These are phyloP conservation scores for Perca fluviatilis DNA, from an alignment of 2,113 vertebrate species.

Conservation along the genomic window DNA sequence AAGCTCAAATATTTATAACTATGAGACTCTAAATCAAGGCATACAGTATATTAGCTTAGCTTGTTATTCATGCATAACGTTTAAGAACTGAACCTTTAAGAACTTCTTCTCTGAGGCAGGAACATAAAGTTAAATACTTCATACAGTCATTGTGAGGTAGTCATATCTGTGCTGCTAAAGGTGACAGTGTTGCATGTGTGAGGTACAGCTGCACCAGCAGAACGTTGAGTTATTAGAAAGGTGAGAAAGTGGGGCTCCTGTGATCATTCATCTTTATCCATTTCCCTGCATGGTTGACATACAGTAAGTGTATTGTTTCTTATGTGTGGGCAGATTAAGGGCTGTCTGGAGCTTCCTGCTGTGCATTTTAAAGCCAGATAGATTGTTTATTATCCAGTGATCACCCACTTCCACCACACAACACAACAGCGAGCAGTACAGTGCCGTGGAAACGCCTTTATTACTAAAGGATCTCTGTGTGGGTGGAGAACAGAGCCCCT, in stretches of 20 bases:
- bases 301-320: conserved; percentile 16
- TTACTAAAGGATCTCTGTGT: conserved; percentile 47
- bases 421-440: neutral
- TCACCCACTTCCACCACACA: conserved; percentile 27
- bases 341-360: conserved; percentile 18
- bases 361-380: conserved; percentile 34
- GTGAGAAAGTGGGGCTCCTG: conserved; percentile 19
- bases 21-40: neutral
- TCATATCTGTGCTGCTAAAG: neutral
- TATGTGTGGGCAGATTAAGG: conserved; percentile 18
- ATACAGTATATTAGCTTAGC: neutral
- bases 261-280: conserved; percentile 40
- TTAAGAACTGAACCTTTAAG: neutral
- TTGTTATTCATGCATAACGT: neutral
- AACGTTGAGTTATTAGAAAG: conserved; percentile 24
- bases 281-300: conserved; percentile 22
- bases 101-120: conserved; percentile 13
- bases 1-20: conserved; percentile 10
- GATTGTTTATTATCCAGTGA: conserved; percentile 30
- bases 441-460: conserved; percentile 44
- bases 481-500: conserved; percentile 38
- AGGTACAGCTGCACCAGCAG: neutral
- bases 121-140: neutral
- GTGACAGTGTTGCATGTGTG: neutral
- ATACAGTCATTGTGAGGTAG: neutral